Conservation (phyloP, 2,888 invertebrate species). For the Podotricha telesiphe region DNA sequence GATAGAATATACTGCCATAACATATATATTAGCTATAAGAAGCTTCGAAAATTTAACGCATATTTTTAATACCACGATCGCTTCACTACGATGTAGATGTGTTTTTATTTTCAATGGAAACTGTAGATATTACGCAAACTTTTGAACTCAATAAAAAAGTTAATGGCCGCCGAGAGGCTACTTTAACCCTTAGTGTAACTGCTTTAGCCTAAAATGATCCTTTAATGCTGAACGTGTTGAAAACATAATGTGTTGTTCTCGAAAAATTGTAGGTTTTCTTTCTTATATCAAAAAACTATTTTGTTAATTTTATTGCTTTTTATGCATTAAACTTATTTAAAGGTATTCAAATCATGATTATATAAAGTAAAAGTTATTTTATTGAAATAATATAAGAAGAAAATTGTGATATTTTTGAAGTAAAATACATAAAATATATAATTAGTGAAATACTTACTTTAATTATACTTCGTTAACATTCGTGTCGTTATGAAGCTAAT, state of each 20-base stretch:
- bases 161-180: constrained; percentile 31
- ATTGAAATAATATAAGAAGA: too few relatives aligned
- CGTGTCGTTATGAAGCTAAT: not conserved
- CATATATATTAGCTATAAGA: too few relatives aligned
- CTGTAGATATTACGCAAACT: constrained; percentile 21
- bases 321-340: too few relatives aligned
- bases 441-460: not conserved
- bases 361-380: too few relatives aligned
- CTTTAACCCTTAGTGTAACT: constrained; percentile 28
- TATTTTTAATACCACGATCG: not conserved
- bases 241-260: constrained; percentile 21
- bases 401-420: too few relatives aligned
- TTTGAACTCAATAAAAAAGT: constrained; percentile 31
- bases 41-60: not conserved
- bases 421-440: too few relatives aligned
- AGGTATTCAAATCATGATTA: too few relatives aligned
- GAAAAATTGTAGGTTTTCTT: not conserved
- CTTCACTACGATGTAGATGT: not conserved
- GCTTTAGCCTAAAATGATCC: constrained; percentile 24
- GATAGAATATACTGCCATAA: too few relatives aligned
- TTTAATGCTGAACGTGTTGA: constrained; percentile 25
- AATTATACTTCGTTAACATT: not conserved
- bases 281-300: too few relatives aligned
- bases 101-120: constrained; percentile 19
- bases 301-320: not conserved